These are phyloP conservation scores for Aldrovandia affinis DNA, from an alignment of 2,797 vertebrate genomes.

Conservation along the genomic window DNA sequence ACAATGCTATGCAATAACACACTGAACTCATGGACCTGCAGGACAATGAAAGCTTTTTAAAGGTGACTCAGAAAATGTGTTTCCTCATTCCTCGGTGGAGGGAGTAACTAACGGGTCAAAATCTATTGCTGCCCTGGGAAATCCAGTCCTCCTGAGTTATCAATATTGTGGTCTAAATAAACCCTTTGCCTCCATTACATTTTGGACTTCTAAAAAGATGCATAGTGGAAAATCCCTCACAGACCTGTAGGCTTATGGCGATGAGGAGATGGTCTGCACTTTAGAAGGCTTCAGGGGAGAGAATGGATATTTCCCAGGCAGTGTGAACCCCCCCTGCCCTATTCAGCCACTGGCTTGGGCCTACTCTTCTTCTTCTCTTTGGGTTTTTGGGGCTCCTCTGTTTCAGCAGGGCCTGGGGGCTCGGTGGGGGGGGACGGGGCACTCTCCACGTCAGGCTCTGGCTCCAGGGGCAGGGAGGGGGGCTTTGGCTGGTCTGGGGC, in stretches of 20 bases:
- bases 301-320: not conserved
- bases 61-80: not conserved
- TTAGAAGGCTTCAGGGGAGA: not conserved
- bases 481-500: not conserved
- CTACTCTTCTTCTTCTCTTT: slow-evolving; percentile 50
- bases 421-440: slow-evolving; percentile 39
- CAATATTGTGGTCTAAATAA: not conserved
- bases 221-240: not conserved
- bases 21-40: not conserved
- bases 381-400: slow-evolving; percentile 31
- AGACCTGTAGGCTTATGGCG: not conserved
- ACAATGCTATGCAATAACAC: not conserved
- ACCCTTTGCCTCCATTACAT: not conserved
- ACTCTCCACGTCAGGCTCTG: slow-evolving; percentile 34
- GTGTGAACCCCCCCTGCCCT: slow-evolving; percentile 14
- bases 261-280: not conserved
- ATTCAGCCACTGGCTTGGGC: slow-evolving; percentile 45
- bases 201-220: not conserved
- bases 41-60: not conserved
- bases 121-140: not conserved
- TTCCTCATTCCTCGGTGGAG: not conserved
- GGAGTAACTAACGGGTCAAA: not conserved
- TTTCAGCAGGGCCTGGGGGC: slow-evolving; percentile 34
- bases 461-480: slow-evolving; percentile 25
- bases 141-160: not conserved